A percentile compares a stretch with the other conserved stretches of the same genome.
phyloP scores from a whole-genome alignment of 1,140 invertebrate genomes.

The Cryptotermes secundus region DNA sequence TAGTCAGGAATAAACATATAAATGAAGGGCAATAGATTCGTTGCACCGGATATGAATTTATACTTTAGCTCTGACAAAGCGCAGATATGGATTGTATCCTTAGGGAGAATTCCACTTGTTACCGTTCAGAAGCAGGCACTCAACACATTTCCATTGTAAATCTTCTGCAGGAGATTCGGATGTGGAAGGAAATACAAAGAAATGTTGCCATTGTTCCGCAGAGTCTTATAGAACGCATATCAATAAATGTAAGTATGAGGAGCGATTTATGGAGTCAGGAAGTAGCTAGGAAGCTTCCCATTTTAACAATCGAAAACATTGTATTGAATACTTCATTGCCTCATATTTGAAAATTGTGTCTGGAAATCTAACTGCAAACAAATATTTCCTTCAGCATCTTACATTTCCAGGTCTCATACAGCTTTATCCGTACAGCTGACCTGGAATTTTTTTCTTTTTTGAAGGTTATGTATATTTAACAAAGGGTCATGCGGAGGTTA shows the following conservation, averaged over 20 bases:
- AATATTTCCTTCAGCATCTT: too few species aligned
- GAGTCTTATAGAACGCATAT: background rate
- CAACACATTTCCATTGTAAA: background rate
- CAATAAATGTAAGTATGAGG: background rate
- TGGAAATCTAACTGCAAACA: too few species aligned
- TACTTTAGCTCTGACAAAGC: background rate
- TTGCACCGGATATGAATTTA: background rate
- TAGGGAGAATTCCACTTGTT: conserved; percentile 3
- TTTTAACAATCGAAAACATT: too few species aligned
- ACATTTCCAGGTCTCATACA: too few species aligned
- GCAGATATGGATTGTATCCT: background rate
- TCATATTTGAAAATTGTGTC: too few species aligned
- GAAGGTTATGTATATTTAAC: too few species aligned
- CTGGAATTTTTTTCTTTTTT: too few species aligned
- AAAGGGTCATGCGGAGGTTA: too few species aligned
- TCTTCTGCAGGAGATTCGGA: background rate
- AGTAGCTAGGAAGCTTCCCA: background rate
- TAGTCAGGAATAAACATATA: background rate
- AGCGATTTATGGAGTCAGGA: background rate
- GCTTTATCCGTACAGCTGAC: too few species aligned
- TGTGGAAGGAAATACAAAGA: background rate
- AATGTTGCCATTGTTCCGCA: background rate
- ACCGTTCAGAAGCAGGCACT: background rate
- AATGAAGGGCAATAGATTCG: background rate
- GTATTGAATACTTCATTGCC: too few species aligned